These are phyloP conservation scores for Clarias magur DNA, from an alignment of 2,113 vertebrate genomes.

Conservation along the genomic window DNA sequence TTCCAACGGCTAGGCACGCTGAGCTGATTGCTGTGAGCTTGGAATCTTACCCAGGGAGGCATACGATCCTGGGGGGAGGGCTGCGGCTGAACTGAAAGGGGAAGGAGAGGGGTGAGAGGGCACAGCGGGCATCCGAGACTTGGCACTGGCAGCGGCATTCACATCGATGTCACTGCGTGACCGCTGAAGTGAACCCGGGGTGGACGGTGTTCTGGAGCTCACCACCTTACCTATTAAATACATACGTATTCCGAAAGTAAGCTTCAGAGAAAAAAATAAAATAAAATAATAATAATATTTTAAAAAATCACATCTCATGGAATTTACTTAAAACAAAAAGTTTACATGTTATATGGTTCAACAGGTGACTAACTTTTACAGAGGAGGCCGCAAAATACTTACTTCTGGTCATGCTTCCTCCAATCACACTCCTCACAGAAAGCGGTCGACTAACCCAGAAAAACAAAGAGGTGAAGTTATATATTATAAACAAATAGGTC, in stretches of 20 bases:
- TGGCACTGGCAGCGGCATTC: slow-evolving; percentile 94
- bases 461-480: slow-evolving; percentile 6
- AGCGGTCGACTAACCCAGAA: slow-evolving; percentile 80
- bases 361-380: neutral
- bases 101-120: slow-evolving; percentile 77
- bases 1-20: neutral
- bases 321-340: neutral
- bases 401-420: slow-evolving; percentile 90
- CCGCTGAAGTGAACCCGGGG: slow-evolving; percentile 89
- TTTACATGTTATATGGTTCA: neutral
- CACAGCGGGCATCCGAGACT: slow-evolving; percentile 86
- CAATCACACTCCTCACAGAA: slow-evolving; percentile 89
- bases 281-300: too few relatives aligned
- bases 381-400: slow-evolving; percentile 57
- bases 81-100: slow-evolving; percentile 89
- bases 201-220: slow-evolving; percentile 78
- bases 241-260: neutral
- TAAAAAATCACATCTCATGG: neutral
- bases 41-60: slow-evolving; percentile 90
- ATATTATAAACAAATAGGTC: too few relatives aligned
- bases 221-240: slow-evolving; percentile 80
- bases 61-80: slow-evolving; percentile 95
- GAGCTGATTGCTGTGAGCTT: neutral
- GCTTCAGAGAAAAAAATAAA: neutral
- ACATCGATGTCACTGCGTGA: slow-evolving; percentile 97